Conservation (phyloP, 1,140 invertebrate species). For the Acromyrmex echinatior region DNA sequence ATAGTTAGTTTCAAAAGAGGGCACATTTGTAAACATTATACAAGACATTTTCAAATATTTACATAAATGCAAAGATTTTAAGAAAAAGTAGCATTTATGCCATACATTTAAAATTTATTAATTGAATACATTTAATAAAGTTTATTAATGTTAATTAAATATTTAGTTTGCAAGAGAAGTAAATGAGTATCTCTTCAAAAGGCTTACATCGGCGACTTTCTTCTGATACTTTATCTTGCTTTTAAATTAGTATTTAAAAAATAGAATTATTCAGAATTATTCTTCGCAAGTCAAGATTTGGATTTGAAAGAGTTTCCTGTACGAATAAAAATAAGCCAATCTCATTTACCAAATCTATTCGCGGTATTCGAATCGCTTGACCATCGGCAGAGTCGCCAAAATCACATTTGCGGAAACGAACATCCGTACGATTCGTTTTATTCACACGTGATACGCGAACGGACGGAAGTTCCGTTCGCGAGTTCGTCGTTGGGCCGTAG, state of each 20-base stretch:
- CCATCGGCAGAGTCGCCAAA: neutral
- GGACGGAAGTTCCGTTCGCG: slow-evolving; percentile 62
- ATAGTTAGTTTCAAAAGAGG: too few species aligned
- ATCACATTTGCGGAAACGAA: slow-evolving; percentile 44
- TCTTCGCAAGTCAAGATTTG: neutral
- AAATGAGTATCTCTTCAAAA: too few species aligned
- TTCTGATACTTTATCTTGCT: neutral
- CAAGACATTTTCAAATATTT: too few species aligned
- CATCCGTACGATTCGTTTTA: slow-evolving; percentile 43
- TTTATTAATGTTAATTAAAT: too few species aligned
- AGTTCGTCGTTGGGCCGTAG: slow-evolving; percentile 3
- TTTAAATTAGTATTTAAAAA: neutral
- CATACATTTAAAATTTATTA: too few species aligned
- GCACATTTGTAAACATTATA: too few species aligned
- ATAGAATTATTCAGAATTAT: neutral
- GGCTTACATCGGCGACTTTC: too few species aligned
- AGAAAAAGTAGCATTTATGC: too few species aligned
- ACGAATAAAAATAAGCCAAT: neutral
- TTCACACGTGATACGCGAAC: slow-evolving; percentile 27
- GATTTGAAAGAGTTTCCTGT: neutral
- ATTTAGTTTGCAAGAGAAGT: too few species aligned
- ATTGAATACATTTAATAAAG: too few species aligned
- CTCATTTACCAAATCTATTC: neutral
- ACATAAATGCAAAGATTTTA: too few species aligned
- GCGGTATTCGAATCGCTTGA: neutral